Base-by-base conservation (phyloP, 2,888 invertebrate genomes). In the Syritta pipiens region DNA sequence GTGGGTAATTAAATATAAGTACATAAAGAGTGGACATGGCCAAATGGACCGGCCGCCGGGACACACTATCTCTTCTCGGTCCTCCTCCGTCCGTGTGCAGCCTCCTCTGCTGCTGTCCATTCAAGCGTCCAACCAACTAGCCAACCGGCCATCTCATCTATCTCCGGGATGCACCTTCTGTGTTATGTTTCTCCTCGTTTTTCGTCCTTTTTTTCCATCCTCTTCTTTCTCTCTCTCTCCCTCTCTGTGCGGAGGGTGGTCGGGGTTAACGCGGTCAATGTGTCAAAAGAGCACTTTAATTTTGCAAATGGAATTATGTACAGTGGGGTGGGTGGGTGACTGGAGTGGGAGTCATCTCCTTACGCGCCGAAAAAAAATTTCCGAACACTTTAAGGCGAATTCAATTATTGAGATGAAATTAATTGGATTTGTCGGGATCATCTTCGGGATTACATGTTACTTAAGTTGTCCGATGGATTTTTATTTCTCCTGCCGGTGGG, bases 1-100 rank as follows among this genome's bases (percentile, higher is more conserved):
- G 81, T 81, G 81, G 81, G 81, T 81, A 81, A 81, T 81, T 81
- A 81, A 81, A 81, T 81, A 81, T 81, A 81, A 81, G 81, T 81
- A 81, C 81, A 75, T 63, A 75, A 63, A 81, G 81, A 74, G 67
- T 74, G 74, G 79, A 74, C 79, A 79, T 79, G 67, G 62, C 74
- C 79, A 74, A 79, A 79, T 79, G 79, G 72, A 79, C 72, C 60
- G 59, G 14, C 59, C 14, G 17, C 14, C 20, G 20, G 49, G 68
- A 55, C 57, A 59, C 60, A 69, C 69, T 69, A 76, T 71, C 68
- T 71, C 76, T 30, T 46, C 10, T 32, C 57, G 69, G 63, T 68
- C 3, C 14, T 46, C 63, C 63, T 51, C 35, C 49, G 49, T 55
- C 67, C 37, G 37, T n/a, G n/a, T n/a, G n/a, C n/a, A n/a, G n/a